Percentiles rank a stretch among this genome's conserved stretches.
Conservation (phyloP, 2,797 vertebrate species). For the Picus viridis region DNA sequence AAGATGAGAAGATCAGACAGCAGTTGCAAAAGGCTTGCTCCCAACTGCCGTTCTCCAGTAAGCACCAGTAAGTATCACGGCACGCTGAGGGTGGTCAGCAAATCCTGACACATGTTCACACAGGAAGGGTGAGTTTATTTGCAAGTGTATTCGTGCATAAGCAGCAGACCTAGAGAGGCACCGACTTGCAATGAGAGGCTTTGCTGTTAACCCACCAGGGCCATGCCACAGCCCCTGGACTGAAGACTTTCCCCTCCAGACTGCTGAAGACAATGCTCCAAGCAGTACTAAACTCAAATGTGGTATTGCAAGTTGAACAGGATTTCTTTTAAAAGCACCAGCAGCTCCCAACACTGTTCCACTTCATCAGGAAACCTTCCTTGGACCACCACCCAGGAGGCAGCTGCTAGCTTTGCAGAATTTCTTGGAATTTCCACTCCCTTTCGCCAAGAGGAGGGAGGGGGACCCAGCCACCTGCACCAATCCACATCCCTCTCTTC, state of each 20-base stretch:
- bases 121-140: slow-evolving; percentile 3
- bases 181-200: not conserved
- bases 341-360: not conserved
- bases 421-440: not conserved
- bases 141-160: not conserved
- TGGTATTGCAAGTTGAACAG: not conserved
- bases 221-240: fast-evolving
- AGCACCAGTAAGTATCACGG: slow-evolving; percentile 43
- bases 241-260: not conserved
- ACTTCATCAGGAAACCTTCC: not conserved
- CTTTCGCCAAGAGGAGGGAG: not conserved
- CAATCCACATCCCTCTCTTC: not conserved
- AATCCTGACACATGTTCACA: slow-evolving; percentile 12
- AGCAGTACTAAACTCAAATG: not conserved
- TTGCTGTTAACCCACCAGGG: not conserved
- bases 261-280: not conserved
- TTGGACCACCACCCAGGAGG: not conserved
- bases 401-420: not conserved
- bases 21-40: not conserved
- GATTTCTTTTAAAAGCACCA: not conserved
- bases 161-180: not conserved
- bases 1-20: not conserved
- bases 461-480: not conserved
- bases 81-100: slow-evolving; percentile 28
- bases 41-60: slow-evolving; percentile 21